These are phyloP conservation scores for Chaenodraco wilsoni DNA, from an alignment of 2,797 vertebrate species.

Conservation along the genomic window DNA sequence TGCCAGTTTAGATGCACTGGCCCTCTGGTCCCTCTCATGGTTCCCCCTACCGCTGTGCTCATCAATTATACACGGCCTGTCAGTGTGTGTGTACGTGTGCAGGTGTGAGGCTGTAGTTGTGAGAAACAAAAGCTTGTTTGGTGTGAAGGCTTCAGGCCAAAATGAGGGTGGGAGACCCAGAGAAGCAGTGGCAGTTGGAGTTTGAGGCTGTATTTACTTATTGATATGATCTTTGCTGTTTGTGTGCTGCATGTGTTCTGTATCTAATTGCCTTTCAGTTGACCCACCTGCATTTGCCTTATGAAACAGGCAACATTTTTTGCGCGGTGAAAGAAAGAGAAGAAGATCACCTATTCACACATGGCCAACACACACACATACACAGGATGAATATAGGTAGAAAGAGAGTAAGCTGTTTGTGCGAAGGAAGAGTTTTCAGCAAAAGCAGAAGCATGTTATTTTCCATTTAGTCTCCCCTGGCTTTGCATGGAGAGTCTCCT, in stretches of 20 bases:
- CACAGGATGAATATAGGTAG: constrained; percentile 21
- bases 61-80: constrained; percentile 77
- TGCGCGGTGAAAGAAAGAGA: constrained; percentile 17
- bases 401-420: constrained; percentile 25
- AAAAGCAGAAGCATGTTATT: constrained; percentile 20
- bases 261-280: constrained; percentile 39
- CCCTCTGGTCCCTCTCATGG: constrained; percentile 60
- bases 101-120: constrained; percentile 21
- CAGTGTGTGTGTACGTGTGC: constrained; percentile 2
- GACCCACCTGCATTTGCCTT: constrained; percentile 30
- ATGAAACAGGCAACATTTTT: constrained; percentile 32
- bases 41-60: constrained; percentile 65
- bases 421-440: constrained; percentile 25
- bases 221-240: constrained; percentile 31
- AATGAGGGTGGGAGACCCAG: constrained; percentile 23
- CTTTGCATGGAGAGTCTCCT: constrained; percentile 18
- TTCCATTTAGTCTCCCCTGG: constrained; percentile 27
- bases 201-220: constrained; percentile 28
- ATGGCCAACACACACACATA: background rate
- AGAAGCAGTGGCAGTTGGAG: constrained; percentile 5
- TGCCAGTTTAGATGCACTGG: constrained; percentile 64
- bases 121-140: constrained; percentile 26
- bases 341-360: constrained; percentile 8
- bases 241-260: constrained; percentile 22
- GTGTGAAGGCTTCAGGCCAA: constrained; percentile 24